Conservation (phyloP, 2,888 invertebrate species). For the Polydrusus tereticollis region DNA sequence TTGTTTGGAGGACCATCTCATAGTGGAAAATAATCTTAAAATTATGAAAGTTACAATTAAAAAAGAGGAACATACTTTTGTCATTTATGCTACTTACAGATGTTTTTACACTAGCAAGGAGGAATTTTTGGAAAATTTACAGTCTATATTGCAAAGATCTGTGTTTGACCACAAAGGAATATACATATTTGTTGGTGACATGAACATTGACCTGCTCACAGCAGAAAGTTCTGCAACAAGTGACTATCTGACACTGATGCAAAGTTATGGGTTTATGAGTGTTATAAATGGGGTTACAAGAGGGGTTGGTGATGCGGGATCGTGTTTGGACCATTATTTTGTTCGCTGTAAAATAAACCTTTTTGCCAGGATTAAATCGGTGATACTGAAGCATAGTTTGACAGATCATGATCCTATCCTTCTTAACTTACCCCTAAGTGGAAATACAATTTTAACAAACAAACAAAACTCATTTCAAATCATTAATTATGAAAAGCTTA, state of each 20-base stretch:
- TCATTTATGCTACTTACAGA: slow-evolving; percentile 27
- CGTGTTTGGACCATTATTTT: slow-evolving; percentile 39
- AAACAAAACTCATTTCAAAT: too few relatives aligned
- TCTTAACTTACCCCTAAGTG: too few relatives aligned
- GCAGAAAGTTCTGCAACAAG: too few relatives aligned
- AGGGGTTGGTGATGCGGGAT: slow-evolving; percentile 1
- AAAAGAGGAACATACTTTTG: slow-evolving; percentile 21
- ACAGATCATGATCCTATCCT: too few relatives aligned
- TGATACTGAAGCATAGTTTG: too few relatives aligned
- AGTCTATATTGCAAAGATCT: background rate
- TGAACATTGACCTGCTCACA: too few relatives aligned
- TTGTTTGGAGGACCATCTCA: background rate
- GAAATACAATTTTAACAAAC: too few relatives aligned
- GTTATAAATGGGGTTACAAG: too few relatives aligned
- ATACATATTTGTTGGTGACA: too few relatives aligned
- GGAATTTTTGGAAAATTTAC: slow-evolving; percentile 25
- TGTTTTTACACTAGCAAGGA: slow-evolving; percentile 14
- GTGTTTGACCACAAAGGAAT: background rate
- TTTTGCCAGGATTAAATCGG: too few relatives aligned
- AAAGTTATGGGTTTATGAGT: slow-evolving; percentile 34
- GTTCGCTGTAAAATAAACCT: too few relatives aligned
- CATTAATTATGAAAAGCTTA: too few relatives aligned
- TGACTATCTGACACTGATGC: slow-evolving; percentile 29
- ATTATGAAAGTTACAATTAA: slow-evolving; percentile 19
- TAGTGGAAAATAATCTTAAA: slow-evolving; percentile 25